Evolutionary conservation across 2,113 vertebrate species (phyloP).

Genomic region (Notarius quadriscutis): DNA sequence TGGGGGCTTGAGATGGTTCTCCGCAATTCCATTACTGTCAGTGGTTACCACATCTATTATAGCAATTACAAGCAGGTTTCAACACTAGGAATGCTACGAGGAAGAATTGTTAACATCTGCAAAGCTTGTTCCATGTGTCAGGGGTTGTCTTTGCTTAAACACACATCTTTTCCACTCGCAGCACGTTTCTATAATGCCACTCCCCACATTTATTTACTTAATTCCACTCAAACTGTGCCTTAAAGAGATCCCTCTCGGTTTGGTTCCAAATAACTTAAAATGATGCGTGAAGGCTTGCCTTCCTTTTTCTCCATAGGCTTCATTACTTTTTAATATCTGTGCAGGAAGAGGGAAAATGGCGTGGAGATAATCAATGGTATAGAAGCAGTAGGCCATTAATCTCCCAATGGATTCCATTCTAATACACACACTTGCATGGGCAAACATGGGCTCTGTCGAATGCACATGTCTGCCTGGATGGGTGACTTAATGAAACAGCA

Average conservation of each 20-base stretch:
- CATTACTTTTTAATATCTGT: slow-evolving; percentile 81
- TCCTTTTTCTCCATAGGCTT: slow-evolving; percentile 73
- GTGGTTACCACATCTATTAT: slow-evolving; percentile 73
- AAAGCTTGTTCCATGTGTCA: slow-evolving; percentile 66
- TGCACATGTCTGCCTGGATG: slow-evolving; percentile 77
- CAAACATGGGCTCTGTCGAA: slow-evolving; percentile 71
- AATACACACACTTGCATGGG: slow-evolving; percentile 75
- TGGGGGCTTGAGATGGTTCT: slow-evolving; percentile 68
- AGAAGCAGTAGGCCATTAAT: slow-evolving; percentile 75
- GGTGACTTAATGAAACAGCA: slow-evolving; percentile 79
- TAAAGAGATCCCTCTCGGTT: slow-evolving; percentile 76
- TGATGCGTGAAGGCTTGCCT: slow-evolving; percentile 74
- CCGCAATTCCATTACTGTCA: slow-evolving; percentile 74
- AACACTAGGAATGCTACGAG: slow-evolving; percentile 72
- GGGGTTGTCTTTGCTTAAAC: slow-evolving; percentile 69
- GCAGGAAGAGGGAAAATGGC: slow-evolving; percentile 64
- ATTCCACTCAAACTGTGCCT: slow-evolving; percentile 76
- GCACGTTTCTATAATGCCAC: slow-evolving; percentile 57
- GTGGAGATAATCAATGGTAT: slow-evolving; percentile 79
- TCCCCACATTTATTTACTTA: slow-evolving; percentile 78
- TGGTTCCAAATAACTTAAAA: slow-evolving; percentile 79
- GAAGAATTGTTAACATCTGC: slow-evolving; percentile 78
- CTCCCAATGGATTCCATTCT: slow-evolving; percentile 76
- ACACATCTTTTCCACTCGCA: slow-evolving; percentile 67
- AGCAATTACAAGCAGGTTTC: slow-evolving; percentile 72